A percentile compares a stretch with the other conserved stretches of the same genome.
Conservation (phyloP, 1,140 invertebrate species). For the Bombus picipes region DNA sequence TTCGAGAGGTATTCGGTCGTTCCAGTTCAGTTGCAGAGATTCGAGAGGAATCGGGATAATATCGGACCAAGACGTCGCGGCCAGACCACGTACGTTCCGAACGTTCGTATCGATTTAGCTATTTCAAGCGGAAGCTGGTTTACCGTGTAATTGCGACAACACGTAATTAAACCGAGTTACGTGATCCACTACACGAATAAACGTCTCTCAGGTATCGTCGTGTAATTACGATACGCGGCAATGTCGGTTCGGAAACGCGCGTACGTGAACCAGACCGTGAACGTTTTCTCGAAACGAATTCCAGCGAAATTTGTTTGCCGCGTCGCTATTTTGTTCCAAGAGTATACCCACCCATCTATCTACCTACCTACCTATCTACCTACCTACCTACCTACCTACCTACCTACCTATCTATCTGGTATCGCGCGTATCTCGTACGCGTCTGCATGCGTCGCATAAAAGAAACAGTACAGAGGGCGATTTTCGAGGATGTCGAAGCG, state of each 20-base stretch:
- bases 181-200: slow-evolving; percentile 18
- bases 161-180: slow-evolving; percentile 40
- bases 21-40: not conserved
- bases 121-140: slow-evolving; percentile 35
- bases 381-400: too few relatives aligned
- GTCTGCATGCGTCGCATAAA: too few relatives aligned
- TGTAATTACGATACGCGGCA: not conserved
- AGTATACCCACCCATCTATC: too few relatives aligned
- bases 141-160: slow-evolving; percentile 30
- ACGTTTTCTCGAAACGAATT: not conserved
- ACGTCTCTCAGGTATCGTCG: not conserved
- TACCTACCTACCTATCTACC: too few relatives aligned
- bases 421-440: too few relatives aligned
- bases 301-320: not conserved
- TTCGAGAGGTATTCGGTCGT: not conserved
- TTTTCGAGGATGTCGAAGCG: not conserved
- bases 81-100: slow-evolving; percentile 16
- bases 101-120: slow-evolving; percentile 37
- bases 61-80: not conserved
- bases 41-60: not conserved
- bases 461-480: not conserved
- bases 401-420: too few relatives aligned
- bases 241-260: not conserved
- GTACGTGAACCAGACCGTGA: not conserved
- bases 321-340: too few relatives aligned